phyloP scores from a whole-genome alignment of 2,113 vertebrate genomes.

The Machaerirhynchus nigripectus region DNA sequence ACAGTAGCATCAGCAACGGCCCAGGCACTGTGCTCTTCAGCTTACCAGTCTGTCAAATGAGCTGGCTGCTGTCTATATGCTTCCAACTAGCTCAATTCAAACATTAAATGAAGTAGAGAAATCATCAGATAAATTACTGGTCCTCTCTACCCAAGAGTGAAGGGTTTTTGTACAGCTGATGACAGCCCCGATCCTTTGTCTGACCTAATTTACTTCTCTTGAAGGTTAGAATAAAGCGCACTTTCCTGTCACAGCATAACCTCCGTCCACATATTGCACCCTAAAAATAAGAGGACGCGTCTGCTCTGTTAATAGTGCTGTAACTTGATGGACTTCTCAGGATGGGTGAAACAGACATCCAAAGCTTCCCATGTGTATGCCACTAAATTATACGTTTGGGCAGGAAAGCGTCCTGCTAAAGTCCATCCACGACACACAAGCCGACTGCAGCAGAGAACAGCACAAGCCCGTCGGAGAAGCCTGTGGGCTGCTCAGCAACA shows the following conservation, averaged over 20 bases:
- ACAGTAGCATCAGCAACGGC: background rate
- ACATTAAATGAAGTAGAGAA: conserved; percentile 68
- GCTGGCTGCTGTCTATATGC: conserved; percentile 7
- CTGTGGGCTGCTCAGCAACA: background rate
- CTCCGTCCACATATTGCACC: conserved; percentile 1
- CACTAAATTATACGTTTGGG: background rate
- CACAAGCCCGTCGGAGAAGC: background rate
- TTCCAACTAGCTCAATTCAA: conserved; percentile 28
- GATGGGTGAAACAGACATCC: background rate
- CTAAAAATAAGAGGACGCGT: background rate
- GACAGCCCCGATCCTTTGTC: conserved; percentile 76
- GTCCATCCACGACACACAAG: background rate
- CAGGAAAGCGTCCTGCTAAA: background rate
- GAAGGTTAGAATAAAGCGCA: conserved; percentile 67
- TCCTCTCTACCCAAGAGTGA: conserved; percentile 52
- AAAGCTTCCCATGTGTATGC: background rate
- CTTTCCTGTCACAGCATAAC: conserved; percentile 36
- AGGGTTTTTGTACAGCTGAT: conserved; percentile 58
- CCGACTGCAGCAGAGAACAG: background rate
- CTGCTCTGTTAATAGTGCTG: background rate
- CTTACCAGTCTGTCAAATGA: background rate
- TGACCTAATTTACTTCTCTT: conserved; percentile 81
- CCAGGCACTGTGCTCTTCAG: background rate
- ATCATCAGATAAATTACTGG: conserved; percentile 73
- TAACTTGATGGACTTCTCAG: background rate